Base-by-base conservation (phyloP, 1,140 invertebrate species). In the Papilio polytes region DNA sequence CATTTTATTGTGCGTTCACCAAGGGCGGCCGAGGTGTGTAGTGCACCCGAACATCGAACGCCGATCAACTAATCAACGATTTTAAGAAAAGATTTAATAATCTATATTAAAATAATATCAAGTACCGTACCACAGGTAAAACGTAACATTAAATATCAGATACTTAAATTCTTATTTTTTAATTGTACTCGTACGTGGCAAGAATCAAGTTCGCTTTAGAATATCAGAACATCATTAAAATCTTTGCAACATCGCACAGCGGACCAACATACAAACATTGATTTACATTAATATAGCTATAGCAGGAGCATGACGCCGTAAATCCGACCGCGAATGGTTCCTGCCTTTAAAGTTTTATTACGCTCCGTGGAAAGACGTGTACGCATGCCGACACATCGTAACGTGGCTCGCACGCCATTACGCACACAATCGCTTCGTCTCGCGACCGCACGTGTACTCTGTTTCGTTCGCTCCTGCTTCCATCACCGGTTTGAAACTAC, bases 1-100 rank as follows among this genome's bases (percentile, higher is more conserved):
- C 83, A 90, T 91, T 94, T 92, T 93, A 92, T 90, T 92, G 92
- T 92, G 87, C 88, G 84, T 90, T 90, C 85, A 87, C 88, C 91
- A 92, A 93, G 92, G 92, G 88, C 91, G 88, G 72, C 80, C 84
- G 89, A 86, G 90, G 84, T 87, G 89, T 85, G 88, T 91, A 86
- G 79, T 89, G 88, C 87, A 88, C 81, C 85, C 84, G 82, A 81
- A 63, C 63, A 70, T 31, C 63, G 82, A 81, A 78, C 26, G 15
- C 59, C 22, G 81, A 79, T 82, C 83, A 78, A 51, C 82, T 59
- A 81, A 78, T 83, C 70, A 81, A 81, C 78, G 86, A 84, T 87
- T 89, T 90, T 90, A 89, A 89, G 85, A 90, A 92, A 83, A 87
- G 85, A 91, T 90, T 89, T 89, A 88, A 89, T 87, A 88, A 92